Base-by-base conservation (phyloP, 35 echinoderm and acorn worm species). In the Ophiothrix spiculata region DNA sequence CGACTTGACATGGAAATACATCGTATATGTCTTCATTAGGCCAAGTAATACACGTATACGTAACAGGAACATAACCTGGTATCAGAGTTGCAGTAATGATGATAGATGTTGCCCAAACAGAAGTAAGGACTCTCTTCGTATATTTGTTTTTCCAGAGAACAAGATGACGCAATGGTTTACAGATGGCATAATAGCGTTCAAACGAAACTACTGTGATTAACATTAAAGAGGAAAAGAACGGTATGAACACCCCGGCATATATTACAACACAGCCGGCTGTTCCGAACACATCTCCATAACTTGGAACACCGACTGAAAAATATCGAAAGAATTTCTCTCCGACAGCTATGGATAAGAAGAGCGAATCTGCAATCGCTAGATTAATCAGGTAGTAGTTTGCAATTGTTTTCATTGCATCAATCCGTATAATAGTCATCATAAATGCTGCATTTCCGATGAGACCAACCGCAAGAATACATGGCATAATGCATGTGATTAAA, bases 391-490 rank as follows among this genome's bases (percentile, higher is more conserved):
- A 85, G 3, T 38, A 37, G 39, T 85, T 85, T 8, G 73, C 40
- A 15, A 85, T 39, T 1, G 83, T 85, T 25, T 38, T 31, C 83
- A 85, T 85, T n/a, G 21, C 23, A 11, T 38, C 12, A 16, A 85
- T 64, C 29, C 64, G 60, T 33, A 75, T 33, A 39, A 85, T 34
- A 25, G 60, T 56, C 1, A 37, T 23, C 23, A 85, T 23, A 39
- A 85, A 64, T 2, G 36, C 14, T 35, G 32, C 34, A 39, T 85
- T 85, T n/a, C 56, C 60, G 14, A 85, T 15, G 15, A 85, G 56
- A 39, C 83, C 83, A 12, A 85, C 32, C 25, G 60, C 56, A 36
- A 85, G 40, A n/a, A 85, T 38, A n/a, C 31, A 74, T 38, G 83
- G 83, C 83, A 74, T 6, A 0, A 85, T 34, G 14, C 36, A n/a